Base-by-base conservation (phyloP, 2,113 vertebrate species). In the Phocoena sinus region DNA sequence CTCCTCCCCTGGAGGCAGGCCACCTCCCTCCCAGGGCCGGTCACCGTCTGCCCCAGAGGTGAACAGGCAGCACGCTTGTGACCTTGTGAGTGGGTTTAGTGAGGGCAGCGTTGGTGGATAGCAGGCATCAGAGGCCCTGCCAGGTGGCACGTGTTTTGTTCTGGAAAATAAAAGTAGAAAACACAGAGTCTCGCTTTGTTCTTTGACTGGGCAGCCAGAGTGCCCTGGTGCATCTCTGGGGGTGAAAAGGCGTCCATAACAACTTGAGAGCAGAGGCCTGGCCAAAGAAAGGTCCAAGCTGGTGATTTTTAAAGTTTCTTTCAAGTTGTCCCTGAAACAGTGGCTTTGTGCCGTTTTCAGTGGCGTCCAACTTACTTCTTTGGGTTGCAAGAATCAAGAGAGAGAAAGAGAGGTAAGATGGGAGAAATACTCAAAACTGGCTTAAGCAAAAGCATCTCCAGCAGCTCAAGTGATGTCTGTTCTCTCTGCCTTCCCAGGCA, bases 81-180 rank as follows among this genome's bases (percentile, higher is more conserved):
- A 26, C 73, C 47, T 17, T 14, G 23, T 23, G 33, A 56, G 25
- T 25, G 74, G 53, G 41, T 3, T 33, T 5, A 7, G 38, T 4
- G 36, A 36, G 21, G 38, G 33, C 5, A 14, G 36, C 28, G 2
- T 5, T 9, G 33, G 23, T 23, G 31, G 85, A 12, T 3, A 41
- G 15, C 73, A 13, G 87, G 63, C 2, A 0, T 21, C 11, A 20
- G 41, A 56, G 41, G 7, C 20, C 10, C 25, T 94, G 68, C 77
- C 31, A 18, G 44, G 33, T 26, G n/a, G 53, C 80, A 41, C 6
- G 6, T 3, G 13, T 41, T 71, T 77, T 71, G 77, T 88, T 79
- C 76, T 89, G 44, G 86, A 95, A 93, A 97, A 96, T 97, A 97
- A 96, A 97, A 79, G 56, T 28, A 85, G 68, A 62, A 84, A 73